Percentiles rank a stretch among this genome's conserved stretches.
Evolutionary conservation across 2,888 invertebrate genomes (phyloP).

Genomic region (Neoscelio sp.): DNA sequence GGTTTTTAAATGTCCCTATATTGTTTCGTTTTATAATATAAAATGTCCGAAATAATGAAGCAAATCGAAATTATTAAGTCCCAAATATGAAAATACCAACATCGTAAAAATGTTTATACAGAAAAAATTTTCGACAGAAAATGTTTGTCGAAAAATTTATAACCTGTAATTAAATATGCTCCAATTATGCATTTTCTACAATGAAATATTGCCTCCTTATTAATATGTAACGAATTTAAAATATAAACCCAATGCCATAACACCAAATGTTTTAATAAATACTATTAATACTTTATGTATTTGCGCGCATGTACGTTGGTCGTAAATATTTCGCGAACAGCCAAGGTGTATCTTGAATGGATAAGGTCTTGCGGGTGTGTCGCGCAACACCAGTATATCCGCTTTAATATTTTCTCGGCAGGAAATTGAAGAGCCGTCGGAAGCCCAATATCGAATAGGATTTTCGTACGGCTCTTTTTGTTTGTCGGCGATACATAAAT

Average conservation of each 20-base stretch:
- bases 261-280: constrained; percentile 65
- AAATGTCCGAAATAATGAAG: no score
- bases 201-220: not conserved
- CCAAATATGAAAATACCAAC: no score
- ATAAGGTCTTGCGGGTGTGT: constrained; percentile 49
- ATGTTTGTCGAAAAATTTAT: no score
- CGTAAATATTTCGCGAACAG: constrained; percentile 61
- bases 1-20: no score
- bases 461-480: constrained; percentile 65
- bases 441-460: constrained; percentile 63
- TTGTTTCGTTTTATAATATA: no score
- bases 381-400: constrained; percentile 55
- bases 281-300: constrained; percentile 61
- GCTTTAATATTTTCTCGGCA: constrained; percentile 66
- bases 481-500: constrained; percentile 67
- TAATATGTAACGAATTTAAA: not conserved
- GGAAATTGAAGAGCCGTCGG: constrained; percentile 68
- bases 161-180: no score
- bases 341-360: constrained; percentile 34
- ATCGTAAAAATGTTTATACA: no score
- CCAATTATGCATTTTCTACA: no score
- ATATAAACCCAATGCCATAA: no score
- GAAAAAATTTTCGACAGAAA: no score
- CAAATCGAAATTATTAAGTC: no score
- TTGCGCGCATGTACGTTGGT: constrained; percentile 32